Percentiles rank a stretch among this genome's conserved stretches.
These are phyloP conservation scores for Cabera pusaria DNA, from an alignment of 2,888 invertebrate species.

Conservation along the genomic window DNA sequence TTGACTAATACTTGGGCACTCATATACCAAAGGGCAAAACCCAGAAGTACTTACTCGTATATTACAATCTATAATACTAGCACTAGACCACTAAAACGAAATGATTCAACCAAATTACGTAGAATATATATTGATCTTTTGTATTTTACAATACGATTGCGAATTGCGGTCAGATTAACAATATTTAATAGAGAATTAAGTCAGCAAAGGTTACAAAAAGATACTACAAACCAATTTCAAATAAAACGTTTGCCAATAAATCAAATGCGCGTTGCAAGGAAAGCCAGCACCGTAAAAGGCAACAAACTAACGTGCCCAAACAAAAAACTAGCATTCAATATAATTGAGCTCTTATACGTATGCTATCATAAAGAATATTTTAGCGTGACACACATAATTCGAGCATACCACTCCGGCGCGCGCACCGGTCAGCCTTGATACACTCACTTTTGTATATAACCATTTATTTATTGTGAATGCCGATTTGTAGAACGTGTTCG, in stretches of 20 bases:
- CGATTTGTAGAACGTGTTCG: conserved; percentile 47
- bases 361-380: conserved; percentile 45
- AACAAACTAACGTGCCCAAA: conserved; percentile 38
- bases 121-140: too few relatives aligned
- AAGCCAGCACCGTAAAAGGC: conserved; percentile 52
- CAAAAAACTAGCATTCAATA: conserved; percentile 9
- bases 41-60: too few relatives aligned
- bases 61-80: too few relatives aligned
- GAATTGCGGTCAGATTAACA: background rate
- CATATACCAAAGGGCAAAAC: too few relatives aligned
- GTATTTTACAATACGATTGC: too few relatives aligned
- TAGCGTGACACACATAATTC: conserved; percentile 45
- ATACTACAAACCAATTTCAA: conserved; percentile 9
- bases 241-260: conserved; percentile 38
- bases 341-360: conserved; percentile 33
- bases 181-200: too few relatives aligned
- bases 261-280: conserved; percentile 53
- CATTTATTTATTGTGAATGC: conserved; percentile 55
- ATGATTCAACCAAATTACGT: too few relatives aligned
- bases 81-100: too few relatives aligned
- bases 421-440: conserved; percentile 62
- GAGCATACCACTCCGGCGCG: conserved; percentile 47
- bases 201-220: conserved; percentile 3
- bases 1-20: too few relatives aligned
- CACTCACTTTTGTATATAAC: conserved; percentile 65